Percentiles rank a stretch among this genome's conserved stretches.
phyloP scores from a whole-genome alignment of 2,888 invertebrate species.

The Sinopyrophorus schimmeli region DNA sequence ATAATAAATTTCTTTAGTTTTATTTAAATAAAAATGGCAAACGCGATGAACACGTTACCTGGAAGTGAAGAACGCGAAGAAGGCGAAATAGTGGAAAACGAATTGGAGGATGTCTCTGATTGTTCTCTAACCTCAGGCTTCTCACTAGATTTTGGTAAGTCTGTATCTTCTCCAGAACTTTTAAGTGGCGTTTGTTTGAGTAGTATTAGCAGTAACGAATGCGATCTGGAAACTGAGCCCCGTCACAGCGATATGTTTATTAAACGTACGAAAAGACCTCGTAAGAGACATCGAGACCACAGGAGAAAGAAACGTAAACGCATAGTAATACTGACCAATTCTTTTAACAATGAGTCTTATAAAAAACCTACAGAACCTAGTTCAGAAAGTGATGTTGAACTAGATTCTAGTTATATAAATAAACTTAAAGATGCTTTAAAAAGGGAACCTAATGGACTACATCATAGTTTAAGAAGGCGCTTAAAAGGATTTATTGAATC shows the following conservation, averaged over 20 bases:
- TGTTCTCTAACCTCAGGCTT: constrained; percentile 46
- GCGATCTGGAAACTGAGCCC: no score
- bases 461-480: constrained; percentile 47
- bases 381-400: constrained; percentile 43
- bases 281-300: background rate
- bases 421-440: constrained; percentile 62
- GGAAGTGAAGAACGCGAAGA: constrained; percentile 51
- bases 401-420: constrained; percentile 43
- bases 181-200: constrained; percentile 55
- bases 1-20: no score
- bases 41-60: no score
- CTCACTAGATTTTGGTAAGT: constrained; percentile 49
- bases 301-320: background rate
- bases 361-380: constrained; percentile 17
- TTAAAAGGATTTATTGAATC: constrained; percentile 44
- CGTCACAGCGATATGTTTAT: no score
- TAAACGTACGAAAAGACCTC: no score
- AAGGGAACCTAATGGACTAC: constrained; percentile 46
- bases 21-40: no score
- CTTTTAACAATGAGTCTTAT: no score
- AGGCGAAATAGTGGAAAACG: constrained; percentile 54
- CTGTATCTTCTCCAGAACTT: constrained; percentile 49
- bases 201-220: constrained; percentile 48
- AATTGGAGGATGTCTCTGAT: constrained; percentile 53
- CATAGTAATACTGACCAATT: constrained; percentile 2